phyloP scores from a whole-genome alignment of 2,888 invertebrate genomes.

The Camptogramma bilineatum region DNA sequence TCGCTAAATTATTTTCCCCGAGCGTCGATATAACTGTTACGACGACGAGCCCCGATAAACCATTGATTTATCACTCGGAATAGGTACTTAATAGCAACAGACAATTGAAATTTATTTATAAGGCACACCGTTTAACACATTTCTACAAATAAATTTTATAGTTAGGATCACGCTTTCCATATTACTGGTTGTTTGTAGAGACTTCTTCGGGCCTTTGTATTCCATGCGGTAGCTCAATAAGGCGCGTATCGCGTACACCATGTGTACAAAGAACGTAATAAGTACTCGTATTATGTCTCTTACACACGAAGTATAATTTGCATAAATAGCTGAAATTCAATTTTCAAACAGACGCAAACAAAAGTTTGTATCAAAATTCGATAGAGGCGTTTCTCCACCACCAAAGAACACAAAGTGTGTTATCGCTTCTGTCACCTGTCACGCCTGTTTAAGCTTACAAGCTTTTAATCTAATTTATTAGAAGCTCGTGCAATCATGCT shows the following conservation, averaged over 20 bases:
- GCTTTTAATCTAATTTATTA: conserved; percentile 74
- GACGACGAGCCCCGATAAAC: conserved; percentile 71
- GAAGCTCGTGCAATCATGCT: conserved; percentile 83
- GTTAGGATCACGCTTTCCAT: conserved; percentile 74
- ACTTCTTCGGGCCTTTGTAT: conserved; percentile 66
- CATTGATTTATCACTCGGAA: conserved; percentile 81
- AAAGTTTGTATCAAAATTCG: background rate
- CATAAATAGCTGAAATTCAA: background rate
- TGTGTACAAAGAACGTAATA: conserved; percentile 30
- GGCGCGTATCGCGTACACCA: conserved; percentile 32
- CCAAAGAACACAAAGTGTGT: background rate
- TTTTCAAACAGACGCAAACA: background rate
- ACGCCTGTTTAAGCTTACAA: background rate
- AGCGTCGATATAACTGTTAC: conserved; percentile 74
- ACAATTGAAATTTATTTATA: conserved; percentile 84
- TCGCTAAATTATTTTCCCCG: conserved; percentile 74
- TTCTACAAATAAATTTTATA: conserved; percentile 76
- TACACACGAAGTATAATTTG: background rate
- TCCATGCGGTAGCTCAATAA: conserved; percentile 57
- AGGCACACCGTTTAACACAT: conserved; percentile 70
- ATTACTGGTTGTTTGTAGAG: conserved; percentile 65
- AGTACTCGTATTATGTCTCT: no score
- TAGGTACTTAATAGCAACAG: conserved; percentile 77
- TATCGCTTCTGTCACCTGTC: conserved; percentile 3
- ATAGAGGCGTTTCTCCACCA: background rate